Evolutionary conservation across 2,888 invertebrate species (phyloP), one percentile per base, ranked within the genome.

Genomic region (Gibbula magus): DNA sequence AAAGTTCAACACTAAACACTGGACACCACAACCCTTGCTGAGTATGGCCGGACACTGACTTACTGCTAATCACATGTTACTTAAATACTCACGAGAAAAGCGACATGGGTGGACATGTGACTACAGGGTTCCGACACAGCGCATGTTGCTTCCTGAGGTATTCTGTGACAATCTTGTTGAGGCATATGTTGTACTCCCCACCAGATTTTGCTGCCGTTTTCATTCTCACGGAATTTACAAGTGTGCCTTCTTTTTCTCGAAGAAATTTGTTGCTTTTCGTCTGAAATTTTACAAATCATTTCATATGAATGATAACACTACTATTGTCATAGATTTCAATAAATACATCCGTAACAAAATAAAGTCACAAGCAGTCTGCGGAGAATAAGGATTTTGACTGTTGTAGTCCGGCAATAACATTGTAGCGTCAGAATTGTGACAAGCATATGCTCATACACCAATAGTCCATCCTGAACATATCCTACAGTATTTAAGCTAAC

Each of bases 111-210:
- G 99, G 99, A 93, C 99, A 99, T 0, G 98, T 98, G 51, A 97
- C 96, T 94, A 99, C 98, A 0, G 99, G 99, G 93, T 99, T 98
- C 93, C 97, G 97, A 94, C 99, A 99, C 8, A 97, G 94, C n/a
- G 98, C 96, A 94, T 99, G 99, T 93, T 99, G 99, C 94, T 98
- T 98, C 88, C 98, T 96, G 77, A 99, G 94, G 94, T 99, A 99
- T 93, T 99, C 98, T 0, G 97, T 98, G 84, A 99, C 97, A 90
- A 99, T 98, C 66, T 96, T 96, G 93, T 98, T 97, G 32, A 99
- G 94, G n/a, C 86, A 88, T 39, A 87, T 86, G 35, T 88, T 88
- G 79, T 81, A 85, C n/a, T 85, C 85, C 16, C 51, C 77, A 7
- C 80, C 75, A 13, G 53, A 76, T 76, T 53, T 79, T 76, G 20